Evolutionary conservation across 2,888 invertebrate species (phyloP), one percentile per base, ranked within the genome.

Genomic region (Tinea semifulvella): DNA sequence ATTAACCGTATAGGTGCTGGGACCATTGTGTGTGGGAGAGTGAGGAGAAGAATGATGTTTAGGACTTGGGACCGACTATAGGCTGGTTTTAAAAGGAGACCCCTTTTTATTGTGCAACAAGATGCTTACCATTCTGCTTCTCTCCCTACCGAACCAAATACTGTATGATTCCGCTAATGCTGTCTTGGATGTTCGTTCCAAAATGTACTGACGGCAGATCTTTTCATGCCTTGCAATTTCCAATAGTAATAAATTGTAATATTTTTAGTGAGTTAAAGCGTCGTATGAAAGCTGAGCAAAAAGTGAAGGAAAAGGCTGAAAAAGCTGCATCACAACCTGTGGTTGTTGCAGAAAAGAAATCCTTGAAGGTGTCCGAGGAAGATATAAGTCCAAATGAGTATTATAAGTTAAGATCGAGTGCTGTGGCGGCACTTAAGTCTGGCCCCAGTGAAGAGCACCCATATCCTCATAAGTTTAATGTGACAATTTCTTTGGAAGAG

Each of bases 381-480:
- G 94, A 96, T 56, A 91, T 96, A 52, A 94, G 90, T 63, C 94
- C 96, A 14, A 94, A 94, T 85, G 97, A 98, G 77, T 99, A 96
- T 69, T 95, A 92, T 62, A 93, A 94, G 63, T 71, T 97, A 45
- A 85, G 99, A 46, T 86, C 88, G 2, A 84, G 88, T 50, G 90
- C 92, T 35, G 84, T 99, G 14, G 86, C 88, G n/a, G 88, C 91
- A 46, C 81, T 95, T 31, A 97, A 98, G 73, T 70, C 79, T 13
- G 86, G 88, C 10, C 83, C 88, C 6, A 81, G 83, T 40, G 84
- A 82, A 17, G 80, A 85, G 27, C 88, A 93, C 62, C 98, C 98
- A 1, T 99, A 98, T 68, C 98, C 98, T 10, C 98, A 99, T 69
- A 99, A 99, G 76, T 99, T 96, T 65, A 86, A 92, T 68, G 98